Evolutionary conservation across 2,113 vertebrate species (phyloP).

Genomic region (Nettapus auritus): DNA sequence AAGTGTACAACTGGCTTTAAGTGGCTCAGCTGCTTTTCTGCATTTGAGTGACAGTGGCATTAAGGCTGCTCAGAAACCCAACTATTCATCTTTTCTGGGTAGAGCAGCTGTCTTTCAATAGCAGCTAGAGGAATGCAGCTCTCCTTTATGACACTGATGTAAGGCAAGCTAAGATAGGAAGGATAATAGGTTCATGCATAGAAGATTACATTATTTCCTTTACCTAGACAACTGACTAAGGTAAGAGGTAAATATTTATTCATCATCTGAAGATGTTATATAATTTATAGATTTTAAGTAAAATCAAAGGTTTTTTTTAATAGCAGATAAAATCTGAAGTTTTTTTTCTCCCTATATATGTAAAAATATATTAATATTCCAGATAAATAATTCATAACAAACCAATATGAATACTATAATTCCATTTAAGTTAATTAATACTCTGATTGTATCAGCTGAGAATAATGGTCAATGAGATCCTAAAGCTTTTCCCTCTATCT

Average conservation of each 20-base stretch:
- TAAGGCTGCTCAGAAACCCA: constrained; percentile 64
- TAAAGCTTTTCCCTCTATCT: neutral
- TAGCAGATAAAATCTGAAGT: neutral
- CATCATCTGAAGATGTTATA: neutral
- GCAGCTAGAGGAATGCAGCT: constrained; percentile 57
- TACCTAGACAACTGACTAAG: constrained; percentile 51
- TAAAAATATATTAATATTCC: neutral
- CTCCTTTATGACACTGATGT: constrained; percentile 53
- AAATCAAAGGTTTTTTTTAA: neutral
- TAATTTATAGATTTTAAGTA: neutral
- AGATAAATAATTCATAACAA: neutral
- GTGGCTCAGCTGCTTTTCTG: constrained; percentile 65
- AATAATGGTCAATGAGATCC: neutral
- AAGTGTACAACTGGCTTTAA: constrained; percentile 45
- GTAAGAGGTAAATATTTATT: constrained; percentile 64
- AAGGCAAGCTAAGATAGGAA: constrained; percentile 50
- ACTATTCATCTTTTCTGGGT: constrained; percentile 55
- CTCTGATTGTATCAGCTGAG: neutral
- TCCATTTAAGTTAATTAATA: neutral
- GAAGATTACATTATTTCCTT: constrained; percentile 46
- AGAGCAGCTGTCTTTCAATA: constrained; percentile 67
- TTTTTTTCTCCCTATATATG: neutral
- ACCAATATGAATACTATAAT: neutral
- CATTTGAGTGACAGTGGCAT: constrained; percentile 70
- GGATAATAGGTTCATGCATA: constrained; percentile 45